Evolutionary conservation across 2,888 invertebrate genomes (phyloP).

Genomic region (Steinernema carpocapsae): DNA sequence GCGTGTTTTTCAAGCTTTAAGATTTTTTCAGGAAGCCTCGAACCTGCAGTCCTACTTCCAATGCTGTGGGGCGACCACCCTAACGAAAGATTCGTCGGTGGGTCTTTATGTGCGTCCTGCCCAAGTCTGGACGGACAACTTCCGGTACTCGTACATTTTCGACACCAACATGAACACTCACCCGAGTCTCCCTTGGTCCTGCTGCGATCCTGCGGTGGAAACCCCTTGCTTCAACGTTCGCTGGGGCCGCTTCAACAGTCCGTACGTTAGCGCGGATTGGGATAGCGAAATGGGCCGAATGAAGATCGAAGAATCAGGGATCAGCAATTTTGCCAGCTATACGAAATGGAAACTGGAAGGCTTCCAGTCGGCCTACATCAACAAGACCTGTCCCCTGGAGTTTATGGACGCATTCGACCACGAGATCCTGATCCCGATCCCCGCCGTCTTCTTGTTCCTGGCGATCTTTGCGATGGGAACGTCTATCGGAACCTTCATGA

Average conservation of each 20-base stretch:
- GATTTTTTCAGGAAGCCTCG: background rate
- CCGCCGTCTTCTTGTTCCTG: background rate
- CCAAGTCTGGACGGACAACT: background rate
- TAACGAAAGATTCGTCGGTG: too few relatives aligned
- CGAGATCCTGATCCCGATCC: background rate
- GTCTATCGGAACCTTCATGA: too few relatives aligned
- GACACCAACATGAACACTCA: background rate
- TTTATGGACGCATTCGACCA: too few relatives aligned
- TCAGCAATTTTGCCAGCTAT: too few relatives aligned
- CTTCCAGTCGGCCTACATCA: too few relatives aligned
- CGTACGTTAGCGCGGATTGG: too few relatives aligned
- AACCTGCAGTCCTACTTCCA: background rate
- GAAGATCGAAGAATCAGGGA: too few relatives aligned
- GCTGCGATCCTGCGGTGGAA: background rate
- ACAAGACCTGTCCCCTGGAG: too few relatives aligned
- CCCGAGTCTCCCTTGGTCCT: slow-evolving; percentile 1
- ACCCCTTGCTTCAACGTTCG: background rate
- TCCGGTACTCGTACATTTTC: background rate
- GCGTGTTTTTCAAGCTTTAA: background rate
- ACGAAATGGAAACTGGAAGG: too few relatives aligned
- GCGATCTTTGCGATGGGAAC: too few relatives aligned
- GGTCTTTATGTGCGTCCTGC: background rate
- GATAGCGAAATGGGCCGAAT: background rate
- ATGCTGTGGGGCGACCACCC: background rate
- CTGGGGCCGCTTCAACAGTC: background rate